Evolutionary conservation across 2,888 invertebrate genomes (phyloP).

Genomic region (Girardia tigrina): DNA sequence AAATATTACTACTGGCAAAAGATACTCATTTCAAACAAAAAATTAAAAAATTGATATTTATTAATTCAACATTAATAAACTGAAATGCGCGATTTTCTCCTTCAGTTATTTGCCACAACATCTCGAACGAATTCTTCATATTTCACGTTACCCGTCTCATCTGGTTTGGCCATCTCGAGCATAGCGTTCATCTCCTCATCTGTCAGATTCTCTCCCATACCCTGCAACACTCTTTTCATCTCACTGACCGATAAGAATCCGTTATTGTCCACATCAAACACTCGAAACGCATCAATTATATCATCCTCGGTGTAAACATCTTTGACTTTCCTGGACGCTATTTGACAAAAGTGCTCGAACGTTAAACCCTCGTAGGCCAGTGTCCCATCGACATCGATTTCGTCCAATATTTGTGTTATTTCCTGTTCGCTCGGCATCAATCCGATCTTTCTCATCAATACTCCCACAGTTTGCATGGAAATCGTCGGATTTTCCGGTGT

Average conservation of each 20-base stretch:
- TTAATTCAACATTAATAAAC: too few species aligned
- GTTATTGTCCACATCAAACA: constrained; percentile 32
- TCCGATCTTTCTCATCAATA: constrained; percentile 26
- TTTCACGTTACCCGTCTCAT: constrained; percentile 31
- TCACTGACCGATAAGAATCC: constrained; percentile 31
- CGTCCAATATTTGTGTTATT: constrained; percentile 30
- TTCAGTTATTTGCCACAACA: constrained; percentile 27
- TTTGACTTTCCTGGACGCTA: constrained; percentile 30
- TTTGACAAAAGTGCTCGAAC: constrained; percentile 28
- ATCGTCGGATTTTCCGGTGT: neutral
- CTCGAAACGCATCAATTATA: constrained; percentile 33
- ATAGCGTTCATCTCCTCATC: constrained; percentile 33
- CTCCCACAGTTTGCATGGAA: constrained; percentile 16
- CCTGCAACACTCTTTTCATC: constrained; percentile 25
- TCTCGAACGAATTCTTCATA: constrained; percentile 34
- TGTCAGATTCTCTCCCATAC: constrained; percentile 30
- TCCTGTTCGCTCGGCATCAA: constrained; percentile 29
- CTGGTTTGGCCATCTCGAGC: constrained; percentile 29
- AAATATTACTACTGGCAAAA: too few species aligned
- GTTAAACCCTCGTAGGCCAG: constrained; percentile 26
- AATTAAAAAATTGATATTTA: too few species aligned
- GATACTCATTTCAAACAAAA: too few species aligned
- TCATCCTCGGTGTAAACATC: constrained; percentile 31
- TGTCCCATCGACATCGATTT: constrained; percentile 33
- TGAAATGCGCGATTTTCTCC: too few species aligned